Percentiles rank a stretch among this genome's conserved stretches.
Evolutionary conservation across 2,888 invertebrate species (phyloP).

Genomic region (Drosophila mettleri): DNA sequence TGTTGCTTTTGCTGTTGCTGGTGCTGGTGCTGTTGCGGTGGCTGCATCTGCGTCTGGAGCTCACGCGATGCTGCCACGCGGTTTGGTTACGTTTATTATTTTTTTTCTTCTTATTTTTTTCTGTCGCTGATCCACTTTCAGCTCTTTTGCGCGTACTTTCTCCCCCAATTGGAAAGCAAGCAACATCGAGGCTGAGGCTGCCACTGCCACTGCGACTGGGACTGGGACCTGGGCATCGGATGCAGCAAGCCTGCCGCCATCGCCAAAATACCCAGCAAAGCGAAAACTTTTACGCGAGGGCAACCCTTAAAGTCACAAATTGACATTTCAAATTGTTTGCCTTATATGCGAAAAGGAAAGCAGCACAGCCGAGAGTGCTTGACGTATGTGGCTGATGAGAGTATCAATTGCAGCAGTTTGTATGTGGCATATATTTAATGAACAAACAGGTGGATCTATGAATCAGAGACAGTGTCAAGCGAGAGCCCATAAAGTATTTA

Average conservation of each 20-base stretch:
- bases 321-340: conserved; percentile 6
- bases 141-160: conserved; percentile 78
- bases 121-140: conserved; percentile 77
- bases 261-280: conserved; percentile 19
- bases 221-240: conserved; percentile 42
- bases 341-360: conserved; percentile 10
- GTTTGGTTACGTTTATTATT: conserved; percentile 81
- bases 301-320: conserved; percentile 19
- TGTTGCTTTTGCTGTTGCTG: conserved; percentile 11
- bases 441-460: background rate
- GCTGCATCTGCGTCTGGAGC: conserved; percentile 59
- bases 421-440: background rate
- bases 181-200: conserved; percentile 34
- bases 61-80: conserved; percentile 80
- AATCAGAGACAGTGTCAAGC: background rate
- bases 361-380: conserved; percentile 5
- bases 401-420: background rate
- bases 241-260: conserved; percentile 24
- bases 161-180: conserved; percentile 79
- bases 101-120: conserved; percentile 43
- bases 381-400: conserved; percentile 2
- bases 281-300: conserved; percentile 18
- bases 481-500: no score
- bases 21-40: conserved; percentile 30
- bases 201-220: conserved; percentile 14